Evolutionary conservation across 1,140 invertebrate species (phyloP).

Genomic region (Caligus rogercresseyi): DNA sequence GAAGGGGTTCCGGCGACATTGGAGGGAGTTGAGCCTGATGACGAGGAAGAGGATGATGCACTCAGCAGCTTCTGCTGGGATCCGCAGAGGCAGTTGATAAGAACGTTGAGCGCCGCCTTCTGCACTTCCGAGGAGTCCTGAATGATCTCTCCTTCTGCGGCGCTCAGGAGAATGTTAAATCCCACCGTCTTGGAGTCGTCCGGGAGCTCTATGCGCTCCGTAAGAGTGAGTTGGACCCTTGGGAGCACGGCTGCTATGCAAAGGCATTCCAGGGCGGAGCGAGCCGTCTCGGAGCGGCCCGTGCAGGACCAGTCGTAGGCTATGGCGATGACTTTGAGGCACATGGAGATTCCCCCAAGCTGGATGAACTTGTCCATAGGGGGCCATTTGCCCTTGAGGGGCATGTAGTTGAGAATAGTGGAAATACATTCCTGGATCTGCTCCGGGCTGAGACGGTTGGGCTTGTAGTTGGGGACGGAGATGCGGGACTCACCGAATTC

Average conservation of each 20-base stretch:
- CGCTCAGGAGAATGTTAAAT: slow-evolving; percentile 47
- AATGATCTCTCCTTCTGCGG: slow-evolving; percentile 74
- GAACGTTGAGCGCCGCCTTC: slow-evolving; percentile 63
- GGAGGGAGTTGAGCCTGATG: neutral
- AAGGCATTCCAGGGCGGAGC: slow-evolving; percentile 70
- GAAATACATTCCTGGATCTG: slow-evolving; percentile 67
- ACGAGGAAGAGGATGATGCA: slow-evolving; percentile 5
- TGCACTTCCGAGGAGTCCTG: slow-evolving; percentile 66
- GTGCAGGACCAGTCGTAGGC: slow-evolving; percentile 13
- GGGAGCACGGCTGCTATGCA: slow-evolving; percentile 74
- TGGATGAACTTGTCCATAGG: slow-evolving; percentile 68
- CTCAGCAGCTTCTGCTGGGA: slow-evolving; percentile 35
- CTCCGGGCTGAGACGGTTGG: slow-evolving; percentile 46
- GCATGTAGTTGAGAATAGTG: slow-evolving; percentile 52
- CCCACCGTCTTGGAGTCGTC: slow-evolving; percentile 46
- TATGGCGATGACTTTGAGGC: slow-evolving; percentile 63
- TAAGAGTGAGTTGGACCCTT: slow-evolving; percentile 69
- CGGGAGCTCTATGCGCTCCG: slow-evolving; percentile 37
- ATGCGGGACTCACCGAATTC: slow-evolving; percentile 15
- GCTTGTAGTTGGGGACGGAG: slow-evolving; percentile 5
- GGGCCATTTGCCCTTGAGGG: slow-evolving; percentile 52
- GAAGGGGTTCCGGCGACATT: slow-evolving; percentile 26
- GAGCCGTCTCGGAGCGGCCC: slow-evolving; percentile 62
- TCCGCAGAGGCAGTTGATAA: slow-evolving; percentile 86
- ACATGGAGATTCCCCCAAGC: slow-evolving; percentile 59